phyloP scores from a whole-genome alignment of 2,113 vertebrate species.

The Cyphomyrus plagiostoma region DNA sequence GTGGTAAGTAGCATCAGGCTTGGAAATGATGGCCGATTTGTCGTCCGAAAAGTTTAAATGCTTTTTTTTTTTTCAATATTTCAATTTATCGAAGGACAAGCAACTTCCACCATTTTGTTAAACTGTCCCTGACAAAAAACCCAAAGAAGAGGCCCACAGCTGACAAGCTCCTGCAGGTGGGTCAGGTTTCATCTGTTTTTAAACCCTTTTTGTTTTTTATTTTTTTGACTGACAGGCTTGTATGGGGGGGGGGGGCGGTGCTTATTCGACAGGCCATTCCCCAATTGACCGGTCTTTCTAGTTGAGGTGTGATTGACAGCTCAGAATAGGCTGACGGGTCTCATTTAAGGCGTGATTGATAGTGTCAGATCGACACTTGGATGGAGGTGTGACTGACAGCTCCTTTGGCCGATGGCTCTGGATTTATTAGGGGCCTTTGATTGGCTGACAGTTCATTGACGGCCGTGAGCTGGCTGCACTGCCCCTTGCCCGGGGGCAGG shows the following conservation, averaged over 20 bases:
- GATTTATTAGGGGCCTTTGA: not conserved
- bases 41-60: not conserved
- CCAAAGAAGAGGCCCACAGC: conserved; percentile 93
- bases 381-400: not conserved
- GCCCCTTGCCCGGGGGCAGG: not conserved
- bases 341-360: not conserved
- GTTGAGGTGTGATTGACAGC: not conserved
- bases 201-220: not conserved
- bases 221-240: not conserved
- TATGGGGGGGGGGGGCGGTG: not conserved
- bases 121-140: conserved; percentile 94
- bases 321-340: not conserved
- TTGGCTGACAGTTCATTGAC: not conserved
- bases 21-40: not conserved
- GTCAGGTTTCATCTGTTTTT: not conserved
- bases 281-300: not conserved
- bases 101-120: conserved; percentile 98
- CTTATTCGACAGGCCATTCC: not conserved
- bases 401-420: not conserved
- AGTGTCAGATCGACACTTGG: not conserved
- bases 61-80: not conserved
- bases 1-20: conserved; percentile 63
- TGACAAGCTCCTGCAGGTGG: conserved; percentile 91
- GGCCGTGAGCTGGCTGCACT: not conserved
- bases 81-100: conserved; percentile 71